Conservation (phyloP, 2,888 invertebrate genomes). For the Magallana nippona region DNA sequence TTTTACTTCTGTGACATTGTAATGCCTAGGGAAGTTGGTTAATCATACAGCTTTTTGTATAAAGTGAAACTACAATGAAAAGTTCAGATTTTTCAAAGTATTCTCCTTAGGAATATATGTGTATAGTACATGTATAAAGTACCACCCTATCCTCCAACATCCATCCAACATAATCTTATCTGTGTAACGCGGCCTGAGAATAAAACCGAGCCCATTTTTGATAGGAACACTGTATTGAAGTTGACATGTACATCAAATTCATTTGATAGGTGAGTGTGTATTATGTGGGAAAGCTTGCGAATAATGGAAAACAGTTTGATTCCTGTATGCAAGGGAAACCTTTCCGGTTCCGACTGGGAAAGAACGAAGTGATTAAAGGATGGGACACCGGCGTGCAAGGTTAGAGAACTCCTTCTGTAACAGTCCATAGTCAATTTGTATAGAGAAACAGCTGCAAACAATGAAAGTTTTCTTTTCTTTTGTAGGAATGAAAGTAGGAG, state of each 20-base stretch:
- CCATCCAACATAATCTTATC: background rate
- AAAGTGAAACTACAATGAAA: too few relatives aligned
- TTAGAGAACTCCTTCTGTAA: slow-evolving; percentile 41
- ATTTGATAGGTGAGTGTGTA: slow-evolving; percentile 84
- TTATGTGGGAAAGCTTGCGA: slow-evolving; percentile 91
- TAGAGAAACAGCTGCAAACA: background rate
- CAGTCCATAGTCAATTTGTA: background rate
- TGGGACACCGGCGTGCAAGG: slow-evolving; percentile 93
- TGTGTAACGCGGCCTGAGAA: background rate
- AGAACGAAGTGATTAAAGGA: slow-evolving; percentile 92
- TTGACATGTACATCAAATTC: slow-evolving; percentile 6
- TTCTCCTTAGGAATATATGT: too few relatives aligned
- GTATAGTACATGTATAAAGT: too few relatives aligned
- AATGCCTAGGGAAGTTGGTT: too few relatives aligned
- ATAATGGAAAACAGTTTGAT: slow-evolving; percentile 93
- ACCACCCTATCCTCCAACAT: too few relatives aligned
- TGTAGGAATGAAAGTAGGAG: slow-evolving; percentile 93
- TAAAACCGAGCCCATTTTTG: background rate
- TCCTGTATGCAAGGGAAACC: slow-evolving; percentile 87
- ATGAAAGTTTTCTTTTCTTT: background rate
- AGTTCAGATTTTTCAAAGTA: too few relatives aligned
- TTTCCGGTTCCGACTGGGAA: slow-evolving; percentile 91
- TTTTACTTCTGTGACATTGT: too few relatives aligned
- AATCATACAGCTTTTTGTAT: too few relatives aligned
- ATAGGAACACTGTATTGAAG: background rate